Evolutionary conservation across 2,797 vertebrate species (phyloP).

Genomic region (Enteromius trimaculatus): DNA sequence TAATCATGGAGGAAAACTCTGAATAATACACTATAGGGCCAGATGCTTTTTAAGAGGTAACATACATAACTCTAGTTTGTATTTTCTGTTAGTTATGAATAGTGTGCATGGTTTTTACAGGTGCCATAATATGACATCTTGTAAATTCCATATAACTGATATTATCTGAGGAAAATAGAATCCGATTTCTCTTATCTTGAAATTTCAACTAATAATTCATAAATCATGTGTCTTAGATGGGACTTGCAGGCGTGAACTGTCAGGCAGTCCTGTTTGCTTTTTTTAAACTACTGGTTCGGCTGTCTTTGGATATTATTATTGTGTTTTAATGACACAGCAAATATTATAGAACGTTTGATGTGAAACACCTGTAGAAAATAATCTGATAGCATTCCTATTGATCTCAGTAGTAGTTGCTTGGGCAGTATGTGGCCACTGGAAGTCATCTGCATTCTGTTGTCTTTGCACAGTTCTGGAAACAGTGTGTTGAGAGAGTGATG

Average conservation of each 20-base stretch:
- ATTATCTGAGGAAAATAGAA: neutral
- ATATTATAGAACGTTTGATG: neutral
- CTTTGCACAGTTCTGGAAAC: neutral
- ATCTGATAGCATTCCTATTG: neutral
- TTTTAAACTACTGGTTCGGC: neutral
- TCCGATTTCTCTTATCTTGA: neutral
- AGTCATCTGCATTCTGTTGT: neutral
- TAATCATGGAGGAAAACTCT: slow-evolving; percentile 43
- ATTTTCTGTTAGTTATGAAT: neutral
- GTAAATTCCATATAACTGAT: neutral
- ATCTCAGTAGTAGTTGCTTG: neutral
- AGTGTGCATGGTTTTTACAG: neutral
- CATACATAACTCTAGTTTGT: neutral
- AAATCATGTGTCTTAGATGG: neutral
- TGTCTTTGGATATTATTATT: neutral
- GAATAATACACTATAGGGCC: slow-evolving; percentile 51
- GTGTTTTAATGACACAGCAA: neutral
- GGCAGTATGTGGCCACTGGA: neutral
- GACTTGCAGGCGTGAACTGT: neutral
- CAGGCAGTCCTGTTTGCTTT: neutral
- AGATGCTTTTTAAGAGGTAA: slow-evolving; percentile 4
- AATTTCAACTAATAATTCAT: neutral
- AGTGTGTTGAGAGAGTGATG: neutral
- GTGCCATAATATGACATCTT: neutral
- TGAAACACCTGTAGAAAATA: neutral